These are phyloP conservation scores for Noctilio leporinus DNA, from an alignment of 2,113 vertebrate species.

Conservation along the genomic window DNA sequence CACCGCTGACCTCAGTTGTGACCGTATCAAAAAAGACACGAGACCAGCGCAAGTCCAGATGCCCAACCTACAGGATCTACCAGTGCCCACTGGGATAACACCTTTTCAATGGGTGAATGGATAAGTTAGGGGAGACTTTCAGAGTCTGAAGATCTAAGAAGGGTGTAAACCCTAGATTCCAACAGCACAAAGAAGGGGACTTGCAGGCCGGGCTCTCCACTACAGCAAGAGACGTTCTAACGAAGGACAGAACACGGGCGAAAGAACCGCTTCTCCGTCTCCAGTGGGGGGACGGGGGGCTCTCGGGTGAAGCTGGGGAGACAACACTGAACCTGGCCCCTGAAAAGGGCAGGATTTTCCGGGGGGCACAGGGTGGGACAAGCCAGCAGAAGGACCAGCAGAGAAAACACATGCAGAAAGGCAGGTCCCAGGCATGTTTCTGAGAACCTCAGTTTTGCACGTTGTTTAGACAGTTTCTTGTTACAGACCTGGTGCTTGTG, in stretches of 20 bases:
- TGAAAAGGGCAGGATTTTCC: fast-evolving
- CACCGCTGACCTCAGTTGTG: neutral
- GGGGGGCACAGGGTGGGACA: neutral
- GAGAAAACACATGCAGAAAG: fast-evolving
- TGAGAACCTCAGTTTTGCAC: neutral
- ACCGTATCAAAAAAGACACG: neutral
- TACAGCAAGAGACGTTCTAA: too few species aligned
- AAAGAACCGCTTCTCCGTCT: too few species aligned
- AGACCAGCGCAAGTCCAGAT: neutral
- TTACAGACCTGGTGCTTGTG: neutral
- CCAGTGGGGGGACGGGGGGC: too few species aligned
- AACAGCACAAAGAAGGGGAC: neutral
- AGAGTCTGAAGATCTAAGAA: neutral
- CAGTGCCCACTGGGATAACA: too few species aligned
- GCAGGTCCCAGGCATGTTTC: neutral
- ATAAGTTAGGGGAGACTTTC: neutral
- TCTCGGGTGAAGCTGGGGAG: neutral
- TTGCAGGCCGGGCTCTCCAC: fast-evolving
- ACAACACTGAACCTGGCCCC: fast-evolving
- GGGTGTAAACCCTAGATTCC: neutral
- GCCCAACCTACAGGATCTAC: neutral
- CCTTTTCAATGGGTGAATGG: neutral
- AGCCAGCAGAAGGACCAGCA: fast-evolving
- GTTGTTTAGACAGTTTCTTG: neutral
- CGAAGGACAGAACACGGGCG: too few species aligned